phyloP scores from a whole-genome alignment of 2,113 vertebrate species.

The Pristiophorus japonicus region DNA sequence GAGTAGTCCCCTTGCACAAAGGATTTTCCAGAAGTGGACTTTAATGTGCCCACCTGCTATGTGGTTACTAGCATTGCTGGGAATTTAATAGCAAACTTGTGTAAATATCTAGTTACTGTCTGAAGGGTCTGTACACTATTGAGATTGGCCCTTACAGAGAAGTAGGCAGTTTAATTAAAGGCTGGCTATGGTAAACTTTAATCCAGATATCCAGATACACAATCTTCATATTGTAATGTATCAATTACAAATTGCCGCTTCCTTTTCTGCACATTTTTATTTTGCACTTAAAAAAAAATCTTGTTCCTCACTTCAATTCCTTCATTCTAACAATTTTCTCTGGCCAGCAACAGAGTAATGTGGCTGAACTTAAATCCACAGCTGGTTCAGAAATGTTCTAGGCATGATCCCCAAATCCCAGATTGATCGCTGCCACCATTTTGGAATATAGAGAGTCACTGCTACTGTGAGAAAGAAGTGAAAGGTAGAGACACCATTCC shows the following conservation, averaged over 20 bases:
- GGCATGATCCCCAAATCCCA: not conserved
- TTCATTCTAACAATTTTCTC: not conserved
- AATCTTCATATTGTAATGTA: not conserved
- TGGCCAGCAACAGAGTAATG: not conserved
- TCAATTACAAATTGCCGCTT: not conserved
- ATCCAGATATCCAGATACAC: not conserved
- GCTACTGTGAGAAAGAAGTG: not conserved
- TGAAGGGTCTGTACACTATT: not conserved
- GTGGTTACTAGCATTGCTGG: not conserved
- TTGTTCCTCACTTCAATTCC: not conserved
- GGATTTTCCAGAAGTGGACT: not conserved
- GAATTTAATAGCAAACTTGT: not conserved
- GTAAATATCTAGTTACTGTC: not conserved
- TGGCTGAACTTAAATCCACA: not conserved
- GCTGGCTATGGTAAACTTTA: not conserved
- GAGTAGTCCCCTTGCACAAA: not conserved
- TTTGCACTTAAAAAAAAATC: not conserved
- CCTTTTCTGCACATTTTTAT: not conserved
- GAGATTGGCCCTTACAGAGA: not conserved
- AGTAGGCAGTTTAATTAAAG: not conserved
- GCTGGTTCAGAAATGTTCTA: not conserved
- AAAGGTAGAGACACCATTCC: not conserved
- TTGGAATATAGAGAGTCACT: not conserved
- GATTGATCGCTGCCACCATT: not conserved
- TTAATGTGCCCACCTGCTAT: not conserved